Evolutionary conservation across 2,888 invertebrate species (phyloP).

Genomic region (Macrosiphum euphorbiae): DNA sequence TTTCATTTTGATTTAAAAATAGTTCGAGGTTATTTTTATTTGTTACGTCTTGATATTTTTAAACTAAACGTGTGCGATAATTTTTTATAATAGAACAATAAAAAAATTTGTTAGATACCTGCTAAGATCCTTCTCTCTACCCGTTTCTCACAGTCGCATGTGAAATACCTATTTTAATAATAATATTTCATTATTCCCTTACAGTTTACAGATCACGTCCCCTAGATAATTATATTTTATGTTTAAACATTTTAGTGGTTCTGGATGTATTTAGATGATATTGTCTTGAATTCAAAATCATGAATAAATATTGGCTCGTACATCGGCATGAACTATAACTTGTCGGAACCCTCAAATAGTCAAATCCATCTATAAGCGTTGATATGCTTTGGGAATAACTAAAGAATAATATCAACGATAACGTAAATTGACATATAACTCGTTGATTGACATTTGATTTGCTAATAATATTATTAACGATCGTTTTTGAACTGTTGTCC

Average conservation of each 20-base stretch:
- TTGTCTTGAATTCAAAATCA: neutral
- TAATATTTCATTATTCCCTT: neutral
- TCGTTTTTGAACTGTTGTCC: neutral
- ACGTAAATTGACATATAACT: neutral
- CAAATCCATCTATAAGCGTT: neutral
- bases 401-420: neutral
- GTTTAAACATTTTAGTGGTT: neutral
- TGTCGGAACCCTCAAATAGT: neutral
- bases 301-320: neutral
- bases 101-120: too few species aligned
- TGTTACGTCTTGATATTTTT: conserved; percentile 3
- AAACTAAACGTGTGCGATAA: neutral
- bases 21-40: conserved; percentile 34
- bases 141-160: neutral
- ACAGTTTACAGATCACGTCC: neutral
- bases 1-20: conserved; percentile 40
- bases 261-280: neutral
- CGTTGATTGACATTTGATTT: neutral
- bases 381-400: neutral
- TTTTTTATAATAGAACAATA: neutral
- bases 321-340: neutral
- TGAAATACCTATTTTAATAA: neutral
- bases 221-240: neutral
- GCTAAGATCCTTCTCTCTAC: neutral
- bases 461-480: neutral